Percentiles rank a stretch among this genome's conserved stretches.
Evolutionary conservation across 2,888 invertebrate species (phyloP).

Genomic region (Caenorhabditis sp.): DNA sequence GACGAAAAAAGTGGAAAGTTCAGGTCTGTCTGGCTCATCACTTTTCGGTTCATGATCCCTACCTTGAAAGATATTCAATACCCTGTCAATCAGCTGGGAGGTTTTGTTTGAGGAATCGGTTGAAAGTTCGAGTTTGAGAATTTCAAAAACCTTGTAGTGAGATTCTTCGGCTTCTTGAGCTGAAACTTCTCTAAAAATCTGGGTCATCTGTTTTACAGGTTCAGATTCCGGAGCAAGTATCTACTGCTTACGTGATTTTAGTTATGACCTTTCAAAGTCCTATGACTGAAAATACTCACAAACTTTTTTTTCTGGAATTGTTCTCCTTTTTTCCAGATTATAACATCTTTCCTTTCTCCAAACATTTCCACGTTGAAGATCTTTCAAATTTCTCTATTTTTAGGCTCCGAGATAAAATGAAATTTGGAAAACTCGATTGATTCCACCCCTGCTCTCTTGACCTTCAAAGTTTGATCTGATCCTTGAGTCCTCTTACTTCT

Average conservation of each 20-base stretch:
- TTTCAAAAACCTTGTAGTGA: no score
- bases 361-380: neutral
- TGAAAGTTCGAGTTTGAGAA: neutral
- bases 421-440: constrained; percentile 2
- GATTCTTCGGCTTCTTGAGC: neutral
- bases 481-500: neutral
- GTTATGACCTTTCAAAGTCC: no score
- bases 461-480: neutral
- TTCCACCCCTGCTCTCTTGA: neutral
- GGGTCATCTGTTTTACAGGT: no score
- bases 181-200: neutral
- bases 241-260: no score
- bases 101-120: neutral
- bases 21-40: constrained; percentile 6
- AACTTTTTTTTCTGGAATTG: no score
- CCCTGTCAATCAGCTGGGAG: constrained; percentile 34
- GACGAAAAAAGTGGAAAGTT: constrained; percentile 10
- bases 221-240: no score
- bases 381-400: neutral
- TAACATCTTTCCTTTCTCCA: neutral
- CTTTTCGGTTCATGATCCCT: constrained; percentile 25
- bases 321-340: neutral
- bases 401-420: neutral
- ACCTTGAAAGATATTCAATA: constrained; percentile 43
- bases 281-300: no score